phyloP scores from a whole-genome alignment of 2,113 vertebrate genomes.

The Aptenodytes forsteri region DNA sequence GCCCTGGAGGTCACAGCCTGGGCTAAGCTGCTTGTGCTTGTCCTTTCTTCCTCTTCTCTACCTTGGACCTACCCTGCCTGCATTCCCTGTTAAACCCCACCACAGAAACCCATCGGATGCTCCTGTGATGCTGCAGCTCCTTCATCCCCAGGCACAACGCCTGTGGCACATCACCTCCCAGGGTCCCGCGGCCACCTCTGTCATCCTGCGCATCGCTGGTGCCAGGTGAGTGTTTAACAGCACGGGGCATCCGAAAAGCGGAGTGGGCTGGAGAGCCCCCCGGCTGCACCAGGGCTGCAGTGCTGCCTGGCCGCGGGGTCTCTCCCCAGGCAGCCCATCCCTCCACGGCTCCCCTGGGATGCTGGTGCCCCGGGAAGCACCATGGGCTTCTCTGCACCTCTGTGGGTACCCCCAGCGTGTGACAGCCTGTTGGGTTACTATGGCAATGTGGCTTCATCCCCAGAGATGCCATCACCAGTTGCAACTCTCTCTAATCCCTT shows the following conservation, averaged over 20 bases:
- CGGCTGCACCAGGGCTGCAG: not conserved
- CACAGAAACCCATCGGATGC: not conserved
- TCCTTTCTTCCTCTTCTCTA: not conserved
- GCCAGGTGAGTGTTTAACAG: not conserved
- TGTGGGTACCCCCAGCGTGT: rapidly evolving
- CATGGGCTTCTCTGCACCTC: not conserved
- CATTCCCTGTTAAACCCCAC: not conserved
- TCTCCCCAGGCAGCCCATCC: not conserved
- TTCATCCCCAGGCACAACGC: not conserved
- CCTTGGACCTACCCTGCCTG: not conserved
- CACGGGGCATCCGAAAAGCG: not conserved
- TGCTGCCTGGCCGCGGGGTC: not conserved
- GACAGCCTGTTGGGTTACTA: not conserved
- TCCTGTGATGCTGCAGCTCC: not conserved
- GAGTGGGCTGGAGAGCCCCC: not conserved
- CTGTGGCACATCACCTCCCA: rapidly evolving
- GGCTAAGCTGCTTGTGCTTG: not conserved
- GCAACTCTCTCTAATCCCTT: not conserved
- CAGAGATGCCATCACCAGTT: not conserved
- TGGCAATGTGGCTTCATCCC: not conserved
- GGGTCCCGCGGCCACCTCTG: rapidly evolving
- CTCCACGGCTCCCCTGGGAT: not conserved
- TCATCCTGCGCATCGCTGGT: not conserved
- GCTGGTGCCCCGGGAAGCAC: not conserved
- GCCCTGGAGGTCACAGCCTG: not conserved